These are phyloP conservation scores for Falcunculus frontatus DNA, from an alignment of 2,113 vertebrate genomes.

Conservation along the genomic window DNA sequence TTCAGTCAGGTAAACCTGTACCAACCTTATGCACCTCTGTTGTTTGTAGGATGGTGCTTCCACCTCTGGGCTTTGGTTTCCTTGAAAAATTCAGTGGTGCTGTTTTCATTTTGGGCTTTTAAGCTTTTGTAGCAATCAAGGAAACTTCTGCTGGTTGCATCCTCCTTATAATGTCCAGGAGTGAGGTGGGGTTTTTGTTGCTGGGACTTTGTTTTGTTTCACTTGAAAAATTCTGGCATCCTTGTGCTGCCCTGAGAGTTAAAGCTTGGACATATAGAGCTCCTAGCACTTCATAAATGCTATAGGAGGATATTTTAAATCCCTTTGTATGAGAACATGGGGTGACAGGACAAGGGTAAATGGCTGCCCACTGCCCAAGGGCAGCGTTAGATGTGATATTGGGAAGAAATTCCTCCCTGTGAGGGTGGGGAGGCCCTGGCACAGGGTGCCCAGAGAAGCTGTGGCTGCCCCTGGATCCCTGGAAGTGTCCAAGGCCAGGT, in stretches of 20 bases:
- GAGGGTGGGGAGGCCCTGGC: background rate
- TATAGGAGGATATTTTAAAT: background rate
- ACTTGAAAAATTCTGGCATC: background rate
- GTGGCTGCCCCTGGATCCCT: background rate
- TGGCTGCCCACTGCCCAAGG: background rate
- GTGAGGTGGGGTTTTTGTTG: background rate
- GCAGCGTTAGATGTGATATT: background rate
- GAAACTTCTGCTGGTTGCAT: background rate
- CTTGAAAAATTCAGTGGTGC: background rate
- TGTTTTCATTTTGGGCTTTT: background rate
- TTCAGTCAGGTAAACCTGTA: background rate
- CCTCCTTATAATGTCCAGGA: background rate
- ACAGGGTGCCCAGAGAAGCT: background rate
- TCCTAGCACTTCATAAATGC: background rate
- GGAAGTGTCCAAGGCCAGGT: fast-evolving
- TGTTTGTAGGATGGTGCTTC: background rate
- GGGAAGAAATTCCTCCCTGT: fast-evolving
- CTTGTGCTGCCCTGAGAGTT: background rate
- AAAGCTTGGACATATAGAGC: background rate
- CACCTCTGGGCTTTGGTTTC: background rate
- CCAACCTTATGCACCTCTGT: fast-evolving
- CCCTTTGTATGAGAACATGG: background rate
- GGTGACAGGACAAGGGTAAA: background rate
- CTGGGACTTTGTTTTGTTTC: background rate
- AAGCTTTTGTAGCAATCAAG: background rate